Base-by-base conservation (phyloP, 64 coral and sea anemone genomes). In the Dendronephthya gigantea region DNA sequence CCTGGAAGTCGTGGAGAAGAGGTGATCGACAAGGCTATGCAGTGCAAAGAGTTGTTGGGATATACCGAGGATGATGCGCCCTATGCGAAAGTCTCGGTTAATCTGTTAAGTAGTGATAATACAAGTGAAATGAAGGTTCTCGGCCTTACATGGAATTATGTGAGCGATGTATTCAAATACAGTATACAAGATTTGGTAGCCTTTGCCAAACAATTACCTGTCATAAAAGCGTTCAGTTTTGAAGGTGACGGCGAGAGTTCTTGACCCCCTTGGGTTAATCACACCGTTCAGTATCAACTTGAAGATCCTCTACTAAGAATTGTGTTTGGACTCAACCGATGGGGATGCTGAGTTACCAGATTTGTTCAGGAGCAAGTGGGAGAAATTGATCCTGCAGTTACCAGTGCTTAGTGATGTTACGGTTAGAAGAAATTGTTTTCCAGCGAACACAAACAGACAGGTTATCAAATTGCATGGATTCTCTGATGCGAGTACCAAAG, bases 221-320 rank as follows among this genome's bases (percentile, higher is more conserved):
- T 79, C 19, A 79, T 33, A 33, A n/a, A 79, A 79, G 72, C 72
- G 72, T 36, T 79, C 72, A 16, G 72, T 79, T 35, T 79, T 79
- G 37, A 79, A 79, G 72, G 7, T 79, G 72, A 14, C 72, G 7
- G 72, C 72, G 9, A 29, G 72, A 79, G 36, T 79, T 7, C 36
- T 79, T 39, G 72, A 79, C 36, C 72, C 72, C 36, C 72, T 79
- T 35, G 72, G 72, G 15, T 29, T 79, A 16, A 79, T 79, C 36
- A 79, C 72, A 12, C 72, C 72, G 36, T 79, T 79, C 28, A 79
- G 19, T 29, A 79, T 79, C 32, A 79, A 35, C 36, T 39, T 79
- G 72, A 79, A 79, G 30, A 39, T 79, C 9, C 72, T 79, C 30
- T 79, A 35, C 28, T 33, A 79, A 79, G 72, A 79, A 19, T 39